These are phyloP conservation scores for Aldrovandia affinis DNA, from an alignment of 2,797 vertebrate species.

Conservation along the genomic window DNA sequence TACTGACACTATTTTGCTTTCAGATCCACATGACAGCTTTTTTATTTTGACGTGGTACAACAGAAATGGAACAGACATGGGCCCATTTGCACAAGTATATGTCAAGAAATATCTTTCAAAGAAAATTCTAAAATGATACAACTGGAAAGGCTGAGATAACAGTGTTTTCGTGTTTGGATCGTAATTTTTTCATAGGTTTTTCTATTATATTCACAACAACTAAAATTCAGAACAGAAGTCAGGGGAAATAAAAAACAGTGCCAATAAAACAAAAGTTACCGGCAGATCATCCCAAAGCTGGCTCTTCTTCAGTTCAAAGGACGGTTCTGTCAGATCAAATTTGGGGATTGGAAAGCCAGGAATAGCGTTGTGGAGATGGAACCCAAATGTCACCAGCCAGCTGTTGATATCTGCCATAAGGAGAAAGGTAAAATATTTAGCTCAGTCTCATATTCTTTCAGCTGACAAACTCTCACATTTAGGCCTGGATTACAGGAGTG, in stretches of 20 bases:
- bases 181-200: neutral
- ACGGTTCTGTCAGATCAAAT: slow-evolving; percentile 90
- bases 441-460: neutral
- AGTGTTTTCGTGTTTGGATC: neutral
- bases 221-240: neutral
- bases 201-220: neutral
- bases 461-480: neutral
- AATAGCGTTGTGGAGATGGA: slow-evolving; percentile 98
- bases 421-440: slow-evolving; percentile 38
- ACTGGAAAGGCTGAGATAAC: neutral
- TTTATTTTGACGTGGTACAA: neutral
- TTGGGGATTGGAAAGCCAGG: slow-evolving; percentile 93
- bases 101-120: neutral
- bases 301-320: slow-evolving; percentile 92
- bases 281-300: slow-evolving; percentile 96
- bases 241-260: slow-evolving; percentile 6
- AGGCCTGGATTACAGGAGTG: neutral
- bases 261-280: slow-evolving; percentile 74
- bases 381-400: slow-evolving; percentile 99
- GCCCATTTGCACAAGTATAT: neutral
- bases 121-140: no score
- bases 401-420: slow-evolving; percentile 91
- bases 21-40: neutral
- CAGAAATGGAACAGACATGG: neutral
- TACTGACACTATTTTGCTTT: neutral